Percentiles rank a stretch among this genome's conserved stretches.
These are phyloP conservation scores for Labia minor DNA, from an alignment of 2,888 invertebrate genomes.

Conservation along the genomic window DNA sequence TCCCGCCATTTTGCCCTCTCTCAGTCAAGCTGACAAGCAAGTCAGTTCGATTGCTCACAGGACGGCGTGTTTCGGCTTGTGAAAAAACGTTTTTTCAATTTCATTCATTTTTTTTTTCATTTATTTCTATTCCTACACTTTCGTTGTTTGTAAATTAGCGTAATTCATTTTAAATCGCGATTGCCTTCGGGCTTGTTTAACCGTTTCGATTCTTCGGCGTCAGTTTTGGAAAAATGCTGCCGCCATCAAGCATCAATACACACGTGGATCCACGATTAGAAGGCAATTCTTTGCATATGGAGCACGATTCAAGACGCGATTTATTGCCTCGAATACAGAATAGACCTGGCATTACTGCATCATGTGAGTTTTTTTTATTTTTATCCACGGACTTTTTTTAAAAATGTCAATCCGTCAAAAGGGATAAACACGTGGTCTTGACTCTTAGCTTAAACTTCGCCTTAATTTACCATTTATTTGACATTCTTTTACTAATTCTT, in stretches of 20 bases:
- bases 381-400: neutral
- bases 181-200: neutral
- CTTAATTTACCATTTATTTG: no score
- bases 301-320: neutral
- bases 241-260: neutral
- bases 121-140: no score
- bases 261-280: neutral
- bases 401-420: neutral
- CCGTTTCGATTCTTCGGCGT: neutral
- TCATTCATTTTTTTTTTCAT: no score
- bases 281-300: neutral
- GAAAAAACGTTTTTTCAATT: no score
- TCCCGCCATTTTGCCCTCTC: conserved; percentile 13
- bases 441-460: neutral
- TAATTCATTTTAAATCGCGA: neutral
- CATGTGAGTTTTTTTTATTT: neutral
- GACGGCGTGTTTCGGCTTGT: neutral
- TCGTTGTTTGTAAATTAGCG: neutral
- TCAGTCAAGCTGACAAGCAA: conserved; percentile 13
- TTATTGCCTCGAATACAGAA: neutral
- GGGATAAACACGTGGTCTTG: neutral
- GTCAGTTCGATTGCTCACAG: neutral
- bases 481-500: no score
- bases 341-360: neutral
- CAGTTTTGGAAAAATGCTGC: neutral